Percentiles rank a stretch among this genome's conserved stretches.
These are phyloP conservation scores for Augochlorella aurata DNA, from an alignment of 2,888 invertebrate species.

Conservation along the genomic window DNA sequence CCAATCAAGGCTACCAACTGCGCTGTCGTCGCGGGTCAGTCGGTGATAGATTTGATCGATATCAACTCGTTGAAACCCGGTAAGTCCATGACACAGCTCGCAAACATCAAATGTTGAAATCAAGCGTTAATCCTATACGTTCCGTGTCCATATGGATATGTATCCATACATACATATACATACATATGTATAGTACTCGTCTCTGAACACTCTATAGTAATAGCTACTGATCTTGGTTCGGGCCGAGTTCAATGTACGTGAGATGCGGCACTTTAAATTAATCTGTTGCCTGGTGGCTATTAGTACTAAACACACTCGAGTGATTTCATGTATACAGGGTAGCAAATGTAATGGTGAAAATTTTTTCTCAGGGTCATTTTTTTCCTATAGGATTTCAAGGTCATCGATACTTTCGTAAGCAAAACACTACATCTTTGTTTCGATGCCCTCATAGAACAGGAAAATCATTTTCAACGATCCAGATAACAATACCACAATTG, in stretches of 20 bases:
- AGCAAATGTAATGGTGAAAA: background rate
- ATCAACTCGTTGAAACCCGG: slow-evolving; percentile 73
- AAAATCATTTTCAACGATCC: background rate
- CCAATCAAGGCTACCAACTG: slow-evolving; percentile 70
- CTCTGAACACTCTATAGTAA: slow-evolving; percentile 2
- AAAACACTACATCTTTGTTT: background rate
- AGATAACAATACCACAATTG: background rate
- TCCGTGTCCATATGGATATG: background rate
- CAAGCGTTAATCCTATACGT: background rate
- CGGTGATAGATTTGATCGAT: slow-evolving; percentile 73
- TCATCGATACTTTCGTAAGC: background rate
- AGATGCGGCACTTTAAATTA: slow-evolving; percentile 46
- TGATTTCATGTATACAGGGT: slow-evolving; percentile 3
- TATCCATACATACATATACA: too few relatives aligned
- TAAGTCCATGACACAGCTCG: slow-evolving; percentile 60
- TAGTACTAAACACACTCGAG: slow-evolving; percentile 30
- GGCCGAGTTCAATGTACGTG: slow-evolving; percentile 42
- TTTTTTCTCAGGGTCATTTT: background rate
- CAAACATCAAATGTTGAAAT: background rate
- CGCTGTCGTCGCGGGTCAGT: slow-evolving; percentile 68
- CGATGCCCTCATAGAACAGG: background rate
- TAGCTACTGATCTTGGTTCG: slow-evolving; percentile 22
- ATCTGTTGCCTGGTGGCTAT: slow-evolving; percentile 26
- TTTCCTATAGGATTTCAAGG: background rate
- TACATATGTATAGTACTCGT: background rate